phyloP scores from a whole-genome alignment of 1,140 invertebrate species.

The Spodoptera litura region DNA sequence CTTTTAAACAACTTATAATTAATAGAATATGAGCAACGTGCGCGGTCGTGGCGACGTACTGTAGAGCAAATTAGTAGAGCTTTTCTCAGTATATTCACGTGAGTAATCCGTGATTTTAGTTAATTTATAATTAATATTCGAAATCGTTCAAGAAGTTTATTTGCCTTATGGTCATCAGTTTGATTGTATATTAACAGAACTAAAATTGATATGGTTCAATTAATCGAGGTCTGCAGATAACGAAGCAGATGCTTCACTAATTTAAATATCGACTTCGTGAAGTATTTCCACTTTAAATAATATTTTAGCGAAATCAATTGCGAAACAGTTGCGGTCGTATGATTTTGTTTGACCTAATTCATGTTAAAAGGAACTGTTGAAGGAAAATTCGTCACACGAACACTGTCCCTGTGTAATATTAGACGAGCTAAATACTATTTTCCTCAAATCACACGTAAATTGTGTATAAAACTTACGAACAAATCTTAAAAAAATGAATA shows the following conservation, averaged over 20 bases:
- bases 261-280: background rate
- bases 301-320: background rate
- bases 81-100: too few relatives aligned
- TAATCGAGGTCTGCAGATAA: background rate
- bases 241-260: slow-evolving; percentile 2
- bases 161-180: too few relatives aligned
- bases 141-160: too few relatives aligned
- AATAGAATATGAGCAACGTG: too few relatives aligned
- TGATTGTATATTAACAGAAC: background rate
- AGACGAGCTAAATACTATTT: background rate
- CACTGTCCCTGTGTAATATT: background rate
- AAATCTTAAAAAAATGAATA: slow-evolving; percentile 8
- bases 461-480: background rate
- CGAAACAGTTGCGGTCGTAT: slow-evolving; percentile 7
- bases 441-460: slow-evolving; percentile 3
- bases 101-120: too few relatives aligned
- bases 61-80: too few relatives aligned
- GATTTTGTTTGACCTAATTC: slow-evolving; percentile 29
- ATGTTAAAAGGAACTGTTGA: slow-evolving; percentile 13
- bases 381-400: background rate
- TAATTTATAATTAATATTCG: too few relatives aligned
- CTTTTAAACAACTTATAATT: too few relatives aligned
- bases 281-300: background rate
- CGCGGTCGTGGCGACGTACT: too few relatives aligned
- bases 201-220: background rate